These are phyloP conservation scores for Brachyistius frenatus DNA, from an alignment of 2,113 vertebrate genomes.

Conservation along the genomic window DNA sequence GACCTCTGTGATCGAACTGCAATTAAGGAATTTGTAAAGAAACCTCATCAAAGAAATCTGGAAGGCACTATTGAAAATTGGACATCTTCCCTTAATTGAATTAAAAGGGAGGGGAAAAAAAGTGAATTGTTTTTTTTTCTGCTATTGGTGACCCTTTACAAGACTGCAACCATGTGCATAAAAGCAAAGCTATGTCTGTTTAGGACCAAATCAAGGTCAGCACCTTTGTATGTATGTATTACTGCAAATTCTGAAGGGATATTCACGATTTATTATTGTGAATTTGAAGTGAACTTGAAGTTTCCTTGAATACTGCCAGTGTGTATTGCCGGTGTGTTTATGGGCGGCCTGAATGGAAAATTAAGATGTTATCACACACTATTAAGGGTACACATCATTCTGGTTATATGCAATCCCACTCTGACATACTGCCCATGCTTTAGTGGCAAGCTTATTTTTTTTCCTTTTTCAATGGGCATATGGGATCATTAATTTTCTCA, in stretches of 20 bases:
- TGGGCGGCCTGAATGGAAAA: slow-evolving; percentile 6
- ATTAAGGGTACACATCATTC: neutral
- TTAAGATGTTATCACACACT: slow-evolving; percentile 38
- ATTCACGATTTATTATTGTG: slow-evolving; percentile 31
- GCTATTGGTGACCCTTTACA: slow-evolving; percentile 64
- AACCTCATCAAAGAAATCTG: slow-evolving; percentile 42
- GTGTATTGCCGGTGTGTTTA: slow-evolving; percentile 17
- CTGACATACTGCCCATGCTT: slow-evolving; percentile 40
- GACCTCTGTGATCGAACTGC: slow-evolving; percentile 65
- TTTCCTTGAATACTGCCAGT: slow-evolving; percentile 59
- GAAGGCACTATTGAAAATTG: slow-evolving; percentile 63
- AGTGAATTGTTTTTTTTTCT: slow-evolving; percentile 67
- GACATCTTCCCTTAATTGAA: slow-evolving; percentile 65
- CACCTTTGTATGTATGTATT: slow-evolving; percentile 53
- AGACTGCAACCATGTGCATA: slow-evolving; percentile 61
- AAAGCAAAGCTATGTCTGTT: slow-evolving; percentile 60
- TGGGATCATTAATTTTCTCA: slow-evolving; percentile 76
- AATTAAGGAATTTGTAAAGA: slow-evolving; percentile 70
- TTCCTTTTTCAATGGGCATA: slow-evolving; percentile 67
- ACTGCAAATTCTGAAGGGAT: slow-evolving; percentile 29
- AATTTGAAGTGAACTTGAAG: slow-evolving; percentile 57
- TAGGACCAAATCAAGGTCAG: slow-evolving; percentile 73
- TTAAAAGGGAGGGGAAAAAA: slow-evolving; percentile 50
- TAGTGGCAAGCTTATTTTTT: slow-evolving; percentile 5
- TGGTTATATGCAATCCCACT: slow-evolving; percentile 15